A percentile compares a stretch with the other conserved stretches of the same genome.
phyloP scores from a whole-genome alignment of 2,113 vertebrate genomes.

The Delphinus delphis region DNA sequence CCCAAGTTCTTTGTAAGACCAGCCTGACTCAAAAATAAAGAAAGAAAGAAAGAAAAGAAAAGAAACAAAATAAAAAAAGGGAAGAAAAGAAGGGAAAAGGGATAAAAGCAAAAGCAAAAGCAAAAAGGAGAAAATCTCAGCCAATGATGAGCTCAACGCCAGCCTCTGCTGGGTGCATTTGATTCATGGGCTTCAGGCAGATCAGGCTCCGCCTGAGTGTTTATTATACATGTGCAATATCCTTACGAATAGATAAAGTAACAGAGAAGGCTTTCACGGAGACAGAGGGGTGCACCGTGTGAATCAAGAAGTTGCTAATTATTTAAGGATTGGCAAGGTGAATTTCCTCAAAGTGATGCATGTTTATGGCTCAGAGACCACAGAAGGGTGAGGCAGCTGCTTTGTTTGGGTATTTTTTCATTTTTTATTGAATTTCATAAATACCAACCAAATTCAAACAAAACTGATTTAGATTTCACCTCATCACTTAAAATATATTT shows the following conservation, averaged over 20 bases:
- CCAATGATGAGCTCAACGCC: conserved; percentile 73
- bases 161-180: conserved; percentile 71
- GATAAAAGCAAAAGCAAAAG: conserved; percentile 7
- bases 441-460: conserved; percentile 86
- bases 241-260: conserved; percentile 68
- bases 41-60: not conserved
- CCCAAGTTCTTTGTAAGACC: conserved; percentile 83
- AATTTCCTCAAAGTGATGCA: conserved; percentile 78
- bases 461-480: conserved; percentile 87
- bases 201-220: conserved; percentile 28
- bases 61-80: not conserved
- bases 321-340: conserved; percentile 78
- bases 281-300: conserved; percentile 39
- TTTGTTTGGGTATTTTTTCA: conserved; percentile 79
- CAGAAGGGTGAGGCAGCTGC: conserved; percentile 76
- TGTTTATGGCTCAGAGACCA: conserved; percentile 78
- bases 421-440: conserved; percentile 85
- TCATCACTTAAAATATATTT: conserved; percentile 89
- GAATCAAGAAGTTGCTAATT: conserved; percentile 82
- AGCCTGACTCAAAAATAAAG: conserved; percentile 65
- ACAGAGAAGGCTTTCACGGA: conserved; percentile 58
- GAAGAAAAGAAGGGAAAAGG: conserved; percentile 50
- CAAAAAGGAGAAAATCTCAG: conserved; percentile 34
- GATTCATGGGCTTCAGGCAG: conserved; percentile 71
- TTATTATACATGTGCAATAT: conserved; percentile 47